A percentile compares a stretch with the other conserved stretches of the same genome.
Evolutionary conservation across 2,888 invertebrate species (phyloP).

Genomic region (Drosophila niveifrons): DNA sequence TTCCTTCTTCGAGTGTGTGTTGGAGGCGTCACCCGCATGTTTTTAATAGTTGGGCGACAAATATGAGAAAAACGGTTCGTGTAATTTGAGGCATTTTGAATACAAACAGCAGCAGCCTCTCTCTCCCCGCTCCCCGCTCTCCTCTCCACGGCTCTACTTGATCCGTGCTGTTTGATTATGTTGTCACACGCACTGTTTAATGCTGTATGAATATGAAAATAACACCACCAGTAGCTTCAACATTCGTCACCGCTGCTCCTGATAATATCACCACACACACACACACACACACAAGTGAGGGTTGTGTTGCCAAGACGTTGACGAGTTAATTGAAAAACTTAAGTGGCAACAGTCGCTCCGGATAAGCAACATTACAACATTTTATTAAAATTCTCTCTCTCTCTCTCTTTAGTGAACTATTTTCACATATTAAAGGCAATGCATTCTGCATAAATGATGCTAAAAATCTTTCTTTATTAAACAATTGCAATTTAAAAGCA

Average conservation of each 20-base stretch:
- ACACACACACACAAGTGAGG: too few species aligned
- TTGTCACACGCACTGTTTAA: constrained; percentile 84
- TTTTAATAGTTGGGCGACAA: constrained; percentile 70
- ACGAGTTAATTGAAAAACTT: constrained; percentile 82
- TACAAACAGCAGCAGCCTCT: constrained; percentile 38
- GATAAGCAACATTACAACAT: constrained; percentile 82
- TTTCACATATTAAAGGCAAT: constrained; percentile 38
- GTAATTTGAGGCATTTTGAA: constrained; percentile 73
- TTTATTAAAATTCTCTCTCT: too few species aligned
- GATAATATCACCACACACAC: background rate
- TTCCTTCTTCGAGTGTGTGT: background rate
- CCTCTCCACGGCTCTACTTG: constrained; percentile 7
- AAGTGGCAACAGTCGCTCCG: constrained; percentile 82
- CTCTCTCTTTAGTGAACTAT: constrained; percentile 69
- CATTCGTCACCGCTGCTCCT: background rate
- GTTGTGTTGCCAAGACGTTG: constrained; percentile 61
- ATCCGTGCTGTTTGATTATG: constrained; percentile 81
- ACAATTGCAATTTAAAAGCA: too few species aligned
- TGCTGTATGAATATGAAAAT: constrained; percentile 79
- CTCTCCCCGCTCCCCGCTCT: background rate
- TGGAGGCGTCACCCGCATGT: constrained; percentile 60
- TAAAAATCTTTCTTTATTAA: too few species aligned
- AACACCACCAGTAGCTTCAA: constrained; percentile 34
- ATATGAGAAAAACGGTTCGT: constrained; percentile 53
- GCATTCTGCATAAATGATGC: too few species aligned